These are phyloP conservation scores for Leucoraja ocellata DNA, from an alignment of 2,797 vertebrate species.

Conservation along the genomic window DNA sequence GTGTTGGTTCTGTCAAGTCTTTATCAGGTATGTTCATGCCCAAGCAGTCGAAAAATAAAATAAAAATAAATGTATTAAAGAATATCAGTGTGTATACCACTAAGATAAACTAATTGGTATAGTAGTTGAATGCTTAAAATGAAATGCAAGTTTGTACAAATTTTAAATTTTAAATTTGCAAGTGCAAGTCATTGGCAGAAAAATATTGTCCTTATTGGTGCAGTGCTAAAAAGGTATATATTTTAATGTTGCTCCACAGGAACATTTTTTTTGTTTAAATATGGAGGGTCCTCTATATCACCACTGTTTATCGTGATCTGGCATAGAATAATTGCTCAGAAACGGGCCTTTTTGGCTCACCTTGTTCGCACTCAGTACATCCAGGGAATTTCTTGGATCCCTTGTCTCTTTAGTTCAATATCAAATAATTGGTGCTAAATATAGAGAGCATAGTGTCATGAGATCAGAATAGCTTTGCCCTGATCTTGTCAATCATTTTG, in stretches of 20 bases:
- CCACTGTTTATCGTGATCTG: not conserved
- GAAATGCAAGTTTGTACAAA: not conserved
- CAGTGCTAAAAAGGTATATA: not conserved
- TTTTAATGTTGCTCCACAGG: not conserved
- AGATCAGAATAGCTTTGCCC: not conserved
- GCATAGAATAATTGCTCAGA: not conserved
- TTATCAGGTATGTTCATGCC: not conserved
- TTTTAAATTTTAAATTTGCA: not conserved
- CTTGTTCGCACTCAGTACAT: no score
- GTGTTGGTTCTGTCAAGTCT: not conserved
- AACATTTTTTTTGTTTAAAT: not conserved
- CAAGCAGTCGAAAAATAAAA: not conserved
- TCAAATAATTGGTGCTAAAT: no score
- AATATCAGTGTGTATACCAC: not conserved
- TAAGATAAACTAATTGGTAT: not conserved
- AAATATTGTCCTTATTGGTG: not conserved
- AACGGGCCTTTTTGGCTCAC: no score
- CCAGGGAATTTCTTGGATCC: no score
- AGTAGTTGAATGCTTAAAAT: not conserved
- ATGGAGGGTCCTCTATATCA: no score
- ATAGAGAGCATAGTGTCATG: not conserved
- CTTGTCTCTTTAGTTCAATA: no score
- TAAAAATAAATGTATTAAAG: not conserved
- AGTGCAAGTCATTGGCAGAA: not conserved
- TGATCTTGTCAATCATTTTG: not conserved